Conservation (phyloP, 2,113 vertebrate species). For the Lepidothrix coronata region DNA sequence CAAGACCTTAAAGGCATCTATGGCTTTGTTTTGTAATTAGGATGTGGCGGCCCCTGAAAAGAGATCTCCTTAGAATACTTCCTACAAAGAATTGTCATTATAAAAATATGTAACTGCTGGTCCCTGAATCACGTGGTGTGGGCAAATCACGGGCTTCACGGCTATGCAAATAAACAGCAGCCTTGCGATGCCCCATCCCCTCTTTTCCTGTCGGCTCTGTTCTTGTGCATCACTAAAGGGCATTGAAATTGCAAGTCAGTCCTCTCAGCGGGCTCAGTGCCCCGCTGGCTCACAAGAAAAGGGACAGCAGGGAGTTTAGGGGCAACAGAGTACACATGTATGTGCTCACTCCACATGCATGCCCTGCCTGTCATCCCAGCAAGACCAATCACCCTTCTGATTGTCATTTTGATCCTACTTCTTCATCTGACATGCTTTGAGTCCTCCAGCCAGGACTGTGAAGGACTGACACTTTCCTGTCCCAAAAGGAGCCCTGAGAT, state of each 20-base stretch:
- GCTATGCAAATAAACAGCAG: slow-evolving; percentile 8
- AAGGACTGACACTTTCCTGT: background rate
- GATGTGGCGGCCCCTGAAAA: background rate
- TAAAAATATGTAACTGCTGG: background rate
- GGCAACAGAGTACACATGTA: slow-evolving; percentile 54
- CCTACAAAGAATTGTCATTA: background rate
- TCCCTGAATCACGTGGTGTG: background rate
- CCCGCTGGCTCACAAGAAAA: slow-evolving; percentile 54
- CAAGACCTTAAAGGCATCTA: background rate
- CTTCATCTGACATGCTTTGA: background rate
- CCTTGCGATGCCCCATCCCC: background rate
- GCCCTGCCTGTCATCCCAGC: slow-evolving; percentile 58
- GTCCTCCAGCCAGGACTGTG: background rate
- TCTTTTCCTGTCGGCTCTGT: slow-evolving; percentile 39
- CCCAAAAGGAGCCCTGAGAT: background rate
- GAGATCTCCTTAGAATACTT: background rate
- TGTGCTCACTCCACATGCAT: slow-evolving; percentile 37
- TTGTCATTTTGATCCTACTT: slow-evolving; percentile 52
- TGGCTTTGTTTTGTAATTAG: background rate
- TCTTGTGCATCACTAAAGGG: slow-evolving; percentile 54
- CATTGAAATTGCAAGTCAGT: slow-evolving; percentile 64
- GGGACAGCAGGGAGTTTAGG: slow-evolving; percentile 44
- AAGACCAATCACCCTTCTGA: slow-evolving; percentile 36
- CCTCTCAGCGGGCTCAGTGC: background rate
- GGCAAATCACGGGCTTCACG: background rate